Evolutionary conservation across 2,113 vertebrate species (phyloP).

Genomic region (Pithys albifrons): DNA sequence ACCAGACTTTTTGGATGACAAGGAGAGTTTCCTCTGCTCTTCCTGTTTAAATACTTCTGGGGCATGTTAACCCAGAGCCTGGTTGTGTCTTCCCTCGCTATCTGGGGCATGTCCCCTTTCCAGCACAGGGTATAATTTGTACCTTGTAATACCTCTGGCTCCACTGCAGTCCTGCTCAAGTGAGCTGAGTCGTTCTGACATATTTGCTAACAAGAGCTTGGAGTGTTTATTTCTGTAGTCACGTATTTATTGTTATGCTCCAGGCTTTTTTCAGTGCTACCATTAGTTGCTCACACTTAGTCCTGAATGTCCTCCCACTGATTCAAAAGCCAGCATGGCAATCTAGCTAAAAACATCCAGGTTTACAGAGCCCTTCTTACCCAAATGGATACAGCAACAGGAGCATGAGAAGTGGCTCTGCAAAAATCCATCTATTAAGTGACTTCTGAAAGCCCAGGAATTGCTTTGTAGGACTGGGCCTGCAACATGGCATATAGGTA

Average conservation of each 20-base stretch:
- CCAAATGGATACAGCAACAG: not conserved
- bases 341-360: not conserved
- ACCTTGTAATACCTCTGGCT: not conserved
- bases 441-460: not conserved
- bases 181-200: accelerated
- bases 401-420: not conserved
- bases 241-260: not conserved
- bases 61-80: not conserved
- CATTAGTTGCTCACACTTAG: not conserved
- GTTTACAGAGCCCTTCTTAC: not conserved
- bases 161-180: not conserved
- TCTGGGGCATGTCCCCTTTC: not conserved
- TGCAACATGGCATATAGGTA: not conserved
- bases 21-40: not conserved
- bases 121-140: not conserved
- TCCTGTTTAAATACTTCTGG: not conserved
- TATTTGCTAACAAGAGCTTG: not conserved
- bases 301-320: not conserved
- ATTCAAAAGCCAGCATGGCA: not conserved
- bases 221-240: not conserved
- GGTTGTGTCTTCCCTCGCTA: not conserved
- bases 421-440: not conserved
- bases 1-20: not conserved
- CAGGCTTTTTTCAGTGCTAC: not conserved
- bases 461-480: not conserved